phyloP scores from a whole-genome alignment of 2,113 vertebrate species.

The Triplophysa tibetana region DNA sequence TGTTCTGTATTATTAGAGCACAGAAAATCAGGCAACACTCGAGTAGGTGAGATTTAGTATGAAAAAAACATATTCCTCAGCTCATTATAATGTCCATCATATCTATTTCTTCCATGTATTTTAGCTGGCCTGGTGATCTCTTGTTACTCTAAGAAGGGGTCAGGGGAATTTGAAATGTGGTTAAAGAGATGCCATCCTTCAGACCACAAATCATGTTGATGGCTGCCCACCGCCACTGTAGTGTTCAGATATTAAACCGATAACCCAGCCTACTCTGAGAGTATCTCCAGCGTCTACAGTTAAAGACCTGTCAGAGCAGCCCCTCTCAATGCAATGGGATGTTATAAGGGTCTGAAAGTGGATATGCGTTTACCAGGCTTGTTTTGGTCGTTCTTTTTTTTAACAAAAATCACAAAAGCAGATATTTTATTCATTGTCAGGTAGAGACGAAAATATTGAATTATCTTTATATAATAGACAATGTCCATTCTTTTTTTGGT shows the following conservation, averaged over 20 bases:
- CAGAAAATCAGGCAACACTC: no score
- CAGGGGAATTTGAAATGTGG: conserved; percentile 52
- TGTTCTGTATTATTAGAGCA: no score
- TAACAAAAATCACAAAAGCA: no score
- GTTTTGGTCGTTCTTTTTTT: no score
- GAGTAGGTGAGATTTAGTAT: no score
- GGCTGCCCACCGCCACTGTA: conserved; percentile 65
- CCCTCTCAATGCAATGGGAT: no score
- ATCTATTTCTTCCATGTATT: background rate
- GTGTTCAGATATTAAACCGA: conserved; percentile 64
- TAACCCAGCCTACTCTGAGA: conserved; percentile 34
- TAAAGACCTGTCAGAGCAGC: background rate
- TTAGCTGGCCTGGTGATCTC: background rate
- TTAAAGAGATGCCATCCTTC: conserved; percentile 63
- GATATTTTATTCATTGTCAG: no score
- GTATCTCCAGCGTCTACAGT: background rate
- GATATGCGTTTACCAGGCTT: no score
- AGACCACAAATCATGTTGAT: conserved; percentile 72
- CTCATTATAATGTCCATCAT: background rate
- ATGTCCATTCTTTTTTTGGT: no score
- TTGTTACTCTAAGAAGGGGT: conserved; percentile 4
- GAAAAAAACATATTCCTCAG: background rate
- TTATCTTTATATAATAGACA: no score
- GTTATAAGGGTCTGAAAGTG: no score
- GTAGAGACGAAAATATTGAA: no score